A percentile compares a stretch with the other conserved stretches of the same genome.
Conservation (phyloP, 2,888 invertebrate genomes). For the Rosalia funebris region DNA sequence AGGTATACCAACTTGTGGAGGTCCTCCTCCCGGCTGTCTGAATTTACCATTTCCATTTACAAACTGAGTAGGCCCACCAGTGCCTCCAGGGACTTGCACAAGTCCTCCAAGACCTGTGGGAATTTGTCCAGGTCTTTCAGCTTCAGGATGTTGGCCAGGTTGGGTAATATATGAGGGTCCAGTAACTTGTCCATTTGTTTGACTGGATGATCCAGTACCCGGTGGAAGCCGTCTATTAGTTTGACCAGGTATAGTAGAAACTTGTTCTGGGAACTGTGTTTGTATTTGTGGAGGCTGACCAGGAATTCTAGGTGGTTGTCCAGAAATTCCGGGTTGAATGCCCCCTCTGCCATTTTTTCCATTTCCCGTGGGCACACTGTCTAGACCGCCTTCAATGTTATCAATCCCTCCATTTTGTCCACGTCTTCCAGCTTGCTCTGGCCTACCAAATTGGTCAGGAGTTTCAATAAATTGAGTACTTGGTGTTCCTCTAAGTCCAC, state of each 20-base stretch:
- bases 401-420: conserved; percentile 31
- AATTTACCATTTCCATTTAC: conserved; percentile 17
- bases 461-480: too few relatives aligned
- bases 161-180: too few relatives aligned
- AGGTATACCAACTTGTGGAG: conserved; percentile 29
- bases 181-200: too few relatives aligned
- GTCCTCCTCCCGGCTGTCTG: conserved; percentile 14
- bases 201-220: too few relatives aligned
- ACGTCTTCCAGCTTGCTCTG: conserved; percentile 19
- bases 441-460: background rate
- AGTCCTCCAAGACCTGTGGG: conserved; percentile 30
- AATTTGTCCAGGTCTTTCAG: conserved; percentile 31
- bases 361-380: background rate
- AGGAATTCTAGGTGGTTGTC: background rate
- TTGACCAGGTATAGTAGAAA: conserved; percentile 1
- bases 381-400: conserved; percentile 24
- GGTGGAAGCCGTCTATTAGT: background rate
- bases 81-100: conserved; percentile 37
- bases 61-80: too few relatives aligned
- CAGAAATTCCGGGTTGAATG: conserved; percentile 37
- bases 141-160: background rate
- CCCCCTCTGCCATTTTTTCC: background rate
- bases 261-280: too few relatives aligned
- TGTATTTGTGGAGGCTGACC: conserved; percentile 25
- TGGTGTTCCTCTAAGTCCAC: too few relatives aligned